These are phyloP conservation scores for Apocrypta bakeri DNA, from an alignment of 1,140 invertebrate genomes.

Conservation along the genomic window DNA sequence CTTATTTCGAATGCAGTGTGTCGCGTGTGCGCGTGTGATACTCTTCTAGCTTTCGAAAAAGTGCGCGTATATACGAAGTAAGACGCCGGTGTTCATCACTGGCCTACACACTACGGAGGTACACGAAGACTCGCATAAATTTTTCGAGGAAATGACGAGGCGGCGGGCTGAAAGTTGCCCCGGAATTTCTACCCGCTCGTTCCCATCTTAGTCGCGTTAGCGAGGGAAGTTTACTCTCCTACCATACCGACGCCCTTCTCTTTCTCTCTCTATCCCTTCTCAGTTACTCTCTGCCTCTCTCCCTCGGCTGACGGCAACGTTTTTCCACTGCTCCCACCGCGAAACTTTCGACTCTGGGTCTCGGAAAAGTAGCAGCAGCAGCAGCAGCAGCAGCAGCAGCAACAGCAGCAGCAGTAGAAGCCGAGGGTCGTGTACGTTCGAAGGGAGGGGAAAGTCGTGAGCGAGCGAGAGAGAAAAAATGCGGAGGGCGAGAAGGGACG, in stretches of 20 bases:
- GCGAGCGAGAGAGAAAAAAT: neutral
- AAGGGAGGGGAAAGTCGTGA: neutral
- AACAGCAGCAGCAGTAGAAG: no score
- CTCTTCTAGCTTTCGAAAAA: no score
- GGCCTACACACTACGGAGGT: neutral
- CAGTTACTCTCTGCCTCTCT: conserved; percentile 18
- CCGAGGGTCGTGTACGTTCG: neutral
- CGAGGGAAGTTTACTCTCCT: conserved; percentile 54
- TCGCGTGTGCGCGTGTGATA: neutral
- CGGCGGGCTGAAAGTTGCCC: conserved; percentile 55
- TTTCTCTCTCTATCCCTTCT: neutral
- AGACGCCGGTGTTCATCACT: conserved; percentile 7
- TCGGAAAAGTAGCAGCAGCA: conserved; percentile 9
- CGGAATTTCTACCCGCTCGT: conserved; percentile 56
- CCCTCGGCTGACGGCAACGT: neutral
- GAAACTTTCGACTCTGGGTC: conserved; percentile 27
- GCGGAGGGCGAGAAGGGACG: neutral
- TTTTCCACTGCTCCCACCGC: conserved; percentile 11
- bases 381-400: no score
- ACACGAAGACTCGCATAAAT: neutral
- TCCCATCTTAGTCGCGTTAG: conserved; percentile 64
- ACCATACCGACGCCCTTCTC: neutral
- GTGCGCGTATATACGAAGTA: neutral
- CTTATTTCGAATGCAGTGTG: neutral
- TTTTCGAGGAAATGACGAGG: neutral